These are phyloP conservation scores for Astreopora myriophthalma DNA, from an alignment of 64 coral and sea anemone species.

Conservation along the genomic window DNA sequence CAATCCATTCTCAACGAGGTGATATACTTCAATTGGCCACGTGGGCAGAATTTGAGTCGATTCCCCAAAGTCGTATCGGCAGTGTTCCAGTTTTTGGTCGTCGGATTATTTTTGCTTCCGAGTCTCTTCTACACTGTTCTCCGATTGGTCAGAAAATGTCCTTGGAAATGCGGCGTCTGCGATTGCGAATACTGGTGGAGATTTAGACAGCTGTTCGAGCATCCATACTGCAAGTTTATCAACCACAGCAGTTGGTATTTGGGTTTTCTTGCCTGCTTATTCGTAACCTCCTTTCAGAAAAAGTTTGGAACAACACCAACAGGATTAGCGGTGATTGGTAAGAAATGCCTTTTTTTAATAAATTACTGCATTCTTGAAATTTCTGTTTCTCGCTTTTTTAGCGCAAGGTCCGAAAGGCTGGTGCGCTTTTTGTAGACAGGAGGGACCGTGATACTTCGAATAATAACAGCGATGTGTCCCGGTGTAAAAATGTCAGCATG, in stretches of 20 bases:
- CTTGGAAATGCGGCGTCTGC: too few relatives aligned
- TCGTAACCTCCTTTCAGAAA: neutral
- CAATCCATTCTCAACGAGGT: neutral
- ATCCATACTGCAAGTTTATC: constrained; percentile 44
- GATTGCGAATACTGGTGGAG: neutral
- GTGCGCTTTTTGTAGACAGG: too few relatives aligned
- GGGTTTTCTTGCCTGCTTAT: neutral
- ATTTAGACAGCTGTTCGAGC: neutral
- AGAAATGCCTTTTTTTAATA: too few relatives aligned
- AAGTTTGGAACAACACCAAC: neutral
- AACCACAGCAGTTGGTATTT: constrained; percentile 22
- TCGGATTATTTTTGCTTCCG: neutral
- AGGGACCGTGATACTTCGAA: too few relatives aligned
- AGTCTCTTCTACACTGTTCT: neutral
- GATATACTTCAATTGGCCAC: neutral
- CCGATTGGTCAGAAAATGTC: neutral
- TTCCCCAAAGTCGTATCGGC: neutral
- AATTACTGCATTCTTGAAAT: too few relatives aligned
- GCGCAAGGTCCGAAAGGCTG: too few relatives aligned
- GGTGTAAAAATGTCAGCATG: too few relatives aligned
- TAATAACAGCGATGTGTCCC: too few relatives aligned
- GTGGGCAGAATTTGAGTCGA: neutral
- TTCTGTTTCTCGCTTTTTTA: too few relatives aligned
- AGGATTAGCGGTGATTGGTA: neutral
- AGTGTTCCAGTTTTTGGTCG: neutral